Conservation (phyloP, 2,797 vertebrate species). For the Sebastes oblongus region DNA sequence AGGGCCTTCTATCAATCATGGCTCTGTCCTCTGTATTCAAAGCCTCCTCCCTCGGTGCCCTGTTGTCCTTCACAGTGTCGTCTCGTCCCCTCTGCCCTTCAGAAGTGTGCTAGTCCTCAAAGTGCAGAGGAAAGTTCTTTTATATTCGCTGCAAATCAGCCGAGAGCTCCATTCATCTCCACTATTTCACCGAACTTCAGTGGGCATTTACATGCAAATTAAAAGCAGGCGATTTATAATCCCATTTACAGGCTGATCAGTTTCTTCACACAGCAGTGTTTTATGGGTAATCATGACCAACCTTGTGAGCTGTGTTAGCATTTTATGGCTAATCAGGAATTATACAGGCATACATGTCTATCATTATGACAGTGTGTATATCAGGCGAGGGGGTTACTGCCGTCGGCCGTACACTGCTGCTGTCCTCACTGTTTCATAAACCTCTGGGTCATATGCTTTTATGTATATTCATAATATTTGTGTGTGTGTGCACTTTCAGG, state of each 20-base stretch:
- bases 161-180: constrained; percentile 1
- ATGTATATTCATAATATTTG: constrained; percentile 33
- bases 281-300: constrained; percentile 57
- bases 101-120: constrained; percentile 6
- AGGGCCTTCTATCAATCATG: constrained; percentile 17
- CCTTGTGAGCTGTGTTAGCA: constrained; percentile 31
- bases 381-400: constrained; percentile 59
- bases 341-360: constrained; percentile 45
- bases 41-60: background rate
- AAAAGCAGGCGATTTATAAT: constrained; percentile 69
- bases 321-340: constrained; percentile 66
- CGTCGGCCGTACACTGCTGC: constrained; percentile 23
- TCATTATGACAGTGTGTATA: constrained; percentile 53
- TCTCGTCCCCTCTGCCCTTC: constrained; percentile 15
- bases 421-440: constrained; percentile 45
- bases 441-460: constrained; percentile 38
- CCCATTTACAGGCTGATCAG: constrained; percentile 66
- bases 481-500: constrained; percentile 72
- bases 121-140: constrained; percentile 20
- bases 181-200: constrained; percentile 33
- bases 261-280: constrained; percentile 64
- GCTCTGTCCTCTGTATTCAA: background rate
- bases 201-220: constrained; percentile 75
- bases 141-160: background rate
- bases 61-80: background rate